Evolutionary conservation across 1,140 invertebrate genomes (phyloP), one percentile per base, ranked within the genome.

Genomic region (Oryctes rhinoceros): DNA sequence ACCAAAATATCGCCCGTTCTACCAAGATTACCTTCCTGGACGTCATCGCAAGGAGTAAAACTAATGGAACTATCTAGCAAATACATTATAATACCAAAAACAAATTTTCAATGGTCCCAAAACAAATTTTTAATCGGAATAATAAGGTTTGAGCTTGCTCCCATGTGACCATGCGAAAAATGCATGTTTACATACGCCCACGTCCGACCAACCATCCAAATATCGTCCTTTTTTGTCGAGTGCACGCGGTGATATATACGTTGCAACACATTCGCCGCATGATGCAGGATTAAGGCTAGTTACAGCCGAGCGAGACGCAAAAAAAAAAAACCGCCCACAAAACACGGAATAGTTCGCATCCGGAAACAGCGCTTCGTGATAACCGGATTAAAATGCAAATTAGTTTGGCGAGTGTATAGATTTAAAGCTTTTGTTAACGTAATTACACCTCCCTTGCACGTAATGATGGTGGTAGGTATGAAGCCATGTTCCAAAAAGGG

Each of bases 361-460:
- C 18, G 53, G 53, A 59, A 59, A 59, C 53, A 18, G 53, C 53
- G 53, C 53, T n/a, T 59, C 53, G 53, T 18, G 53, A 18, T 59
- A 59, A 59, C 53, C 53, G 53, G 53, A 59, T 59, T 59, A 59
- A 59, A 59, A 59, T 59, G 53, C 53, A 59, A 59, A 59, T 59
- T 59, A 59, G 53, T 59, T 59, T 18, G 5, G 53, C 53, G 18
- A 59, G 53, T 59, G 53, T 59, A 59, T 59, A 59, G 53, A 59
- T 59, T 59, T 59, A 59, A 59, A n/a, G 53, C 53, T 59, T 59
- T 59, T 59, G 53, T 59, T 59, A 59, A 59, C n/a, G 53, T 18
- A 59, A 59, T 59, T 59, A 15, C 53, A 15, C 53, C 18, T 59
- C 53, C 15, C 15, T n/a, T 18, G 15, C 24, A 30, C 53, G 53